Base-by-base conservation (phyloP, 2,888 invertebrate species). In the Junonia oenone region DNA sequence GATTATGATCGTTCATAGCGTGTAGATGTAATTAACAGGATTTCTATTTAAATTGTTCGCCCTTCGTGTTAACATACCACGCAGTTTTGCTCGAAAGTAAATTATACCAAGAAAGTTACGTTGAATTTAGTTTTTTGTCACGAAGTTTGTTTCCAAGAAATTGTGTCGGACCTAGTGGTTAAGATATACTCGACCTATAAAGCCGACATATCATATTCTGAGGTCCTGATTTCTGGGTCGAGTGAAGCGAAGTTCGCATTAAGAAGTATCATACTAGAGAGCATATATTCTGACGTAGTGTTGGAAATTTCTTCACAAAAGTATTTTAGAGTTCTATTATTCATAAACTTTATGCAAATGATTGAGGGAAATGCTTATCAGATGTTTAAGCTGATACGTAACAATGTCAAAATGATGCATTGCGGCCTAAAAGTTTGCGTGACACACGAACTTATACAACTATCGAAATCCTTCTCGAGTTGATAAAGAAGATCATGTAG, bases 381-480 rank as follows among this genome's bases (percentile, higher is more conserved):
- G 46, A 45, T 55, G 19, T 37, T 15, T 33, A 11, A 43, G 27
- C 26, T 26, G 14, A 40, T 35, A 31, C 14, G 22, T 57, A 51
- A 59, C 66, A 51, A 63, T 66, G 67, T 69, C 69, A 73, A 69
- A 73, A 65, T 84, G 82, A 82, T 84, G 83, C 83, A 83, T 78
- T 83, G 85, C 83, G 73, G 81, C 67, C 71, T 66, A 63, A 60
- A 65, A 71, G 69, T 68, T 82, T 62, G 78, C 81, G 75, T 81
- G 78, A 71, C 68, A 62, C 60, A 64, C 66, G 68, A 64, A 68
- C 64, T 72, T 71, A 65, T 66, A 66, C n/a, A n/a, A 65, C 62
- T 46, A 45, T 46, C 54, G 27, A 55, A 58, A 22, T 63, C 54
- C 56, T n/a, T 26, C 22, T 11, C 22, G 46, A 26, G 31, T n/a